Conservation (phyloP, 2,113 vertebrate species). For the Muntiacus muntjak region DNA sequence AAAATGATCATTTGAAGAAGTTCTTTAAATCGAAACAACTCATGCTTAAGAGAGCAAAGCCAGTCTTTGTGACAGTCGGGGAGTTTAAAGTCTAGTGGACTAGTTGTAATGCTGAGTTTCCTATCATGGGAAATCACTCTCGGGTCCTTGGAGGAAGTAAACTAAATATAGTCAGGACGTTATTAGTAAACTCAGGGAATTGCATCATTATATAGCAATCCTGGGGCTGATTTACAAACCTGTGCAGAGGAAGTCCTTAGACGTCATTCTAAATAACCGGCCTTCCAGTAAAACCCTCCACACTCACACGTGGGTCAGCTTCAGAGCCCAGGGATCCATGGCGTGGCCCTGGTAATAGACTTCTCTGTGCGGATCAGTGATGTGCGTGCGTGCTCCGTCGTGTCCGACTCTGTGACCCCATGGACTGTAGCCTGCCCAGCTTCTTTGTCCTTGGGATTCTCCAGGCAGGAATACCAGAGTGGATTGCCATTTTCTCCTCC, state of each 20-base stretch:
- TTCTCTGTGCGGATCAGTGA: accelerated
- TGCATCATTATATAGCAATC: not conserved
- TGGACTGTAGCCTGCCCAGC: not conserved
- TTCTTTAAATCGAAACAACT: not conserved
- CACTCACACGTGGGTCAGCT: accelerated
- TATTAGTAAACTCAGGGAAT: not conserved
- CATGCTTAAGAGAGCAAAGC: not conserved
- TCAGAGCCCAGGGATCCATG: accelerated
- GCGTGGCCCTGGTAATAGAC: accelerated
- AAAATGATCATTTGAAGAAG: not conserved
- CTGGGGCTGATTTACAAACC: not conserved
- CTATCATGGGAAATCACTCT: not conserved
- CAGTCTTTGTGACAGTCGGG: not conserved
- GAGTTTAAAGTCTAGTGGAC: not conserved
- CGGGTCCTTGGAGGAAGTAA: not conserved
- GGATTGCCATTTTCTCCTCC: not conserved
- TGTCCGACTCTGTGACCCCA: not conserved
- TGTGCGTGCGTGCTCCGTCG: accelerated
- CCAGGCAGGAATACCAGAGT: not conserved
- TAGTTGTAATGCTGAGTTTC: not conserved
- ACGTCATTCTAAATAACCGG: accelerated
- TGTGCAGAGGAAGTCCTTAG: not conserved
- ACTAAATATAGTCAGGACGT: no score
- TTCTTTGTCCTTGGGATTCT: not conserved
- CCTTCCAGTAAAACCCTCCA: not conserved